Percentiles rank a stretch among this genome's conserved stretches.
Evolutionary conservation across 2,888 invertebrate species (phyloP).

Genomic region (Agapostemon virescens): DNA sequence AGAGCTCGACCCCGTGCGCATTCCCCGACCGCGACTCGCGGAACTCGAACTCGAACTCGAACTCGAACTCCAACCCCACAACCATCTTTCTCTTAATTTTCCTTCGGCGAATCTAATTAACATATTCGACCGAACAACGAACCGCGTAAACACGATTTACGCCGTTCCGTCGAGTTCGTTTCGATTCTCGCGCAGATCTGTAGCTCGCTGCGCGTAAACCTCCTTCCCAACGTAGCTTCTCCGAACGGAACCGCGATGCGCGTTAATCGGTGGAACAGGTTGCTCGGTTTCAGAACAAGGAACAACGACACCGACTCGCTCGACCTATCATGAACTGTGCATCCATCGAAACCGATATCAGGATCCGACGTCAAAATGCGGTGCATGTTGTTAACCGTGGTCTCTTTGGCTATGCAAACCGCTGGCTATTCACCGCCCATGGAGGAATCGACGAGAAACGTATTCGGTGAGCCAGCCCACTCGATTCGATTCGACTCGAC

Average conservation of each 20-base stretch:
- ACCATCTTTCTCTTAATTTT: constrained; percentile 60
- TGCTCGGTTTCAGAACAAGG: constrained; percentile 63
- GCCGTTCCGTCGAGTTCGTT: too few species aligned
- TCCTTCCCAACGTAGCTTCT: neutral
- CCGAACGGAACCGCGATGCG: neutral
- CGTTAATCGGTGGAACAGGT: neutral
- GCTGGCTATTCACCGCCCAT: constrained; percentile 71
- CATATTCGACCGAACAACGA: constrained; percentile 55
- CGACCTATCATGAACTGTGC: constrained; percentile 74
- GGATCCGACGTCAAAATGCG: constrained; percentile 68
- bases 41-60: neutral
- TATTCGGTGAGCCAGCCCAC: constrained; percentile 69
- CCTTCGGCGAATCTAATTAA: constrained; percentile 75
- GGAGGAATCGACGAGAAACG: constrained; percentile 72
- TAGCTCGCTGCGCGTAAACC: neutral
- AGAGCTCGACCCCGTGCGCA: constrained; percentile 63
- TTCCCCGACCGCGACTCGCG: constrained; percentile 38
- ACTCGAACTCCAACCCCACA: too few species aligned
- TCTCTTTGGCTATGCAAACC: constrained; percentile 57
- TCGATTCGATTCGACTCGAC: neutral
- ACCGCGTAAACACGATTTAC: neutral
- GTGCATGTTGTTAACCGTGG: constrained; percentile 32
- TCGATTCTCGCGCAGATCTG: neutral
- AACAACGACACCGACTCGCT: constrained; percentile 68
- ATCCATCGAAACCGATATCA: constrained; percentile 67